A percentile compares a stretch with the other conserved stretches of the same genome.
phyloP scores from a whole-genome alignment of 2,113 vertebrate species.

The Actenoides lindsayi region DNA sequence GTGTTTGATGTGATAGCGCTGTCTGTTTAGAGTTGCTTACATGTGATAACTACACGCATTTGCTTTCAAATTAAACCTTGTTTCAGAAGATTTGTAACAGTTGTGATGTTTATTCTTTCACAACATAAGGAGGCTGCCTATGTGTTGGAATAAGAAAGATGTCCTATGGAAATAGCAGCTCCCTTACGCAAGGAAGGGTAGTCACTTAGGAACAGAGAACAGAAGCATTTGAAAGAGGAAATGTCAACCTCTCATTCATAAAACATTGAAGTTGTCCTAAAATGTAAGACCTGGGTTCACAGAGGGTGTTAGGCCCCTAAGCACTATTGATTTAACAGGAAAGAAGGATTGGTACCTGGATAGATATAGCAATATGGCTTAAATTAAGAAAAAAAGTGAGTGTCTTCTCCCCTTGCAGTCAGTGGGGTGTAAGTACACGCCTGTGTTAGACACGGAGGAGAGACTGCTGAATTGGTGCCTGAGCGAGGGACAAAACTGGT shows the following conservation, averaged over 20 bases:
- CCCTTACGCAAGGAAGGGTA: not conserved
- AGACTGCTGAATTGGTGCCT: slow-evolving; percentile 51
- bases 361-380: not conserved
- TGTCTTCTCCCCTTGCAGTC: not conserved
- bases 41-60: not conserved
- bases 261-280: slow-evolving; percentile 1
- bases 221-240: not conserved
- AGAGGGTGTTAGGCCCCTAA: not conserved
- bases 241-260: not conserved
- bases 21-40: not conserved
- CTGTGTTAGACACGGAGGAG: not conserved
- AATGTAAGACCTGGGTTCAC: not conserved
- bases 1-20: not conserved
- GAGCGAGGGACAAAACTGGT: slow-evolving; percentile 43
- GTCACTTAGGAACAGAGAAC: not conserved
- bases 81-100: slow-evolving; percentile 39
- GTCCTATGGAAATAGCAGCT: not conserved
- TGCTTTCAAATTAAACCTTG: slow-evolving; percentile 21
- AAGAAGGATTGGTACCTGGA: not conserved
- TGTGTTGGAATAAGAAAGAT: slow-evolving; percentile 27
- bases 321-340: not conserved
- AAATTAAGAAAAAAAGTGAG: slow-evolving; percentile 34
- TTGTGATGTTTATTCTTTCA: slow-evolving; percentile 24
- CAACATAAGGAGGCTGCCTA: slow-evolving; percentile 3
- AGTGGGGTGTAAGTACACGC: not conserved